Conservation (phyloP, 2,888 invertebrate genomes). For the Bombylius major region DNA sequence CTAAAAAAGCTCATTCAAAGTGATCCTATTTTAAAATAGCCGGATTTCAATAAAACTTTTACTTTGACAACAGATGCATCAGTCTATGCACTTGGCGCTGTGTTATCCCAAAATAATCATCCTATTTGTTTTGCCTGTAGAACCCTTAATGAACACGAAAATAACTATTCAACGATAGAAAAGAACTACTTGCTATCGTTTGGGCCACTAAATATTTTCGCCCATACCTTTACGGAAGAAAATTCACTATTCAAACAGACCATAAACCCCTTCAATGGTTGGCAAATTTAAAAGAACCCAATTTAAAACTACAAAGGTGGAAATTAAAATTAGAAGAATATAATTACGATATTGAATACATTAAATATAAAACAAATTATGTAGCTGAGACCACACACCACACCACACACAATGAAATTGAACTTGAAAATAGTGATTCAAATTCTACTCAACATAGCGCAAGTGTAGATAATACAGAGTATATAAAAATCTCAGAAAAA, state of each 20-base stretch:
- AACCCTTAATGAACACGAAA: constrained; percentile 12
- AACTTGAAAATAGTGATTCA: not conserved
- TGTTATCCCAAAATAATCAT: constrained; percentile 10
- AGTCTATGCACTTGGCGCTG: constrained; percentile 11
- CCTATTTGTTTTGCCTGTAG: constrained; percentile 12
- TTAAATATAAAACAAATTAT: constrained; percentile 13
- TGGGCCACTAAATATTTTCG: constrained; percentile 15
- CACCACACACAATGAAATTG: constrained; percentile 2
- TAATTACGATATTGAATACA: constrained; percentile 14
- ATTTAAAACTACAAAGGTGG: not conserved
- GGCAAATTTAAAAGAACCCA: not conserved
- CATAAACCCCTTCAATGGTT: constrained; percentile 8
- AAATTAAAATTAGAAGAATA: constrained; percentile 15
- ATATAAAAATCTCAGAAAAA: not conserved
- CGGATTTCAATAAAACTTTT: constrained; percentile 1
- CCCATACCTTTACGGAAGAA: constrained; percentile 11
- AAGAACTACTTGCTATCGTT: constrained; percentile 22
- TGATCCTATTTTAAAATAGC: not conserved
- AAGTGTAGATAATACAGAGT: not conserved
- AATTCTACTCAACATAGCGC: not conserved
- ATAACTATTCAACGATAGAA: constrained; percentile 12
- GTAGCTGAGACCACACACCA: constrained; percentile 13
- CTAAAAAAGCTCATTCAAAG: not conserved
- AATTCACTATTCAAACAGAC: constrained; percentile 10
- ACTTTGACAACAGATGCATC: not conserved